Percentiles rank a stretch among this genome's conserved stretches.
Evolutionary conservation across 2,888 invertebrate genomes (phyloP).

Genomic region (Spatulosminthurus flaviceps): DNA sequence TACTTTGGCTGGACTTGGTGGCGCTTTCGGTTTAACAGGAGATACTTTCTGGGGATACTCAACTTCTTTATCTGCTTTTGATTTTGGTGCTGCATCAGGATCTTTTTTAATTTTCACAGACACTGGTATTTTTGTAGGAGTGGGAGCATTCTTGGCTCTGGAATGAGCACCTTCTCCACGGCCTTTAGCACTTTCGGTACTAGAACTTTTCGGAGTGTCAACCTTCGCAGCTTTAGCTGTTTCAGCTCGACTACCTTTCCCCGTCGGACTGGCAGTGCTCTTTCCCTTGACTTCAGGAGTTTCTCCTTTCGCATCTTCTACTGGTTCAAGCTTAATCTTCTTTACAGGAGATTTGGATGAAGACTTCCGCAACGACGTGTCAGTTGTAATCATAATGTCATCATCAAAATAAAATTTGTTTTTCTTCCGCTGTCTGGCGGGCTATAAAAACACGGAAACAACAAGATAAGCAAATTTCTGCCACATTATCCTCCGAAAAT

Average conservation of each 20-base stretch:
- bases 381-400: slow-evolving; percentile 79
- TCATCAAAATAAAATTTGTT: slow-evolving; percentile 90
- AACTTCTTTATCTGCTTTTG: slow-evolving; percentile 34
- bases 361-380: slow-evolving; percentile 70
- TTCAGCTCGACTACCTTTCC: neutral
- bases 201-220: slow-evolving; percentile 15
- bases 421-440: slow-evolving; percentile 87
- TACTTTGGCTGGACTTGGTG: slow-evolving; percentile 27
- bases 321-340: slow-evolving; percentile 59
- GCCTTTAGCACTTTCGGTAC: neutral
- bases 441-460: no score
- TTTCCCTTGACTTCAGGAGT: slow-evolving; percentile 25
- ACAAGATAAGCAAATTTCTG: no score
- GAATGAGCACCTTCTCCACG: neutral
- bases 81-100: slow-evolving; percentile 15
- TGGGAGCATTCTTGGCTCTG: slow-evolving; percentile 3
- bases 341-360: slow-evolving; percentile 55
- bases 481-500: no score
- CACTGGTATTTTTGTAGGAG: neutral
- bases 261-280: neutral
- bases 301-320: slow-evolving; percentile 40
- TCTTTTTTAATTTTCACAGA: slow-evolving; percentile 34
- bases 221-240: neutral
- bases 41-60: neutral
- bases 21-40: neutral